These are phyloP conservation scores for Gastracanthus pulcherrimus DNA, from an alignment of 2,888 invertebrate species.

Conservation along the genomic window DNA sequence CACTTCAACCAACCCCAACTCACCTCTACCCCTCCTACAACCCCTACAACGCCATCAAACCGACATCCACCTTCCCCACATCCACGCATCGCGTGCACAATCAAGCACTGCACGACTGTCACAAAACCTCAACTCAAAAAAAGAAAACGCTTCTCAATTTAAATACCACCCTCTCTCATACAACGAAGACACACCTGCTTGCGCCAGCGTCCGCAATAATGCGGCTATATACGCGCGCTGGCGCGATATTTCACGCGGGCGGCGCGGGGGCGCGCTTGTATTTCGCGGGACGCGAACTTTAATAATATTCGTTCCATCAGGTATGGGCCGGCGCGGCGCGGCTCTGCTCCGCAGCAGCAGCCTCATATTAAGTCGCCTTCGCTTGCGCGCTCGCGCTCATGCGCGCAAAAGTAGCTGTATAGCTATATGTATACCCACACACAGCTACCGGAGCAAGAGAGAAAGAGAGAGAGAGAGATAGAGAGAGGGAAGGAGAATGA, in stretches of 20 bases:
- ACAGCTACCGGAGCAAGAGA: neutral
- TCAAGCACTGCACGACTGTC: too few species aligned
- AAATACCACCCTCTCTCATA: constrained; percentile 15
- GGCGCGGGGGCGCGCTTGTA: constrained; percentile 67
- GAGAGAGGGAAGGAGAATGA: constrained; percentile 69
- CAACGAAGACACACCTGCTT: constrained; percentile 22
- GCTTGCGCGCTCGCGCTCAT: constrained; percentile 53
- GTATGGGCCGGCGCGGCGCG: constrained; percentile 71
- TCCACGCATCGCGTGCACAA: too few species aligned
- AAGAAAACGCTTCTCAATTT: constrained; percentile 40
- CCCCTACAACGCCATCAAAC: too few species aligned
- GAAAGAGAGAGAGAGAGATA: constrained; percentile 9
- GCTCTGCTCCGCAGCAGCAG: neutral
- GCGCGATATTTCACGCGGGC: constrained; percentile 74
- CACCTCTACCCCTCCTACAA: too few species aligned
- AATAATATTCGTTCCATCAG: constrained; percentile 78
- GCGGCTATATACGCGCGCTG: constrained; percentile 26
- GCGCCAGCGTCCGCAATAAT: constrained; percentile 33
- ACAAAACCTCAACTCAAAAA: neutral
- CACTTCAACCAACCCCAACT: too few species aligned
- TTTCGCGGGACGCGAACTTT: constrained; percentile 70
- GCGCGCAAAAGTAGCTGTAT: constrained; percentile 45
- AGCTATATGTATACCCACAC: too few species aligned
- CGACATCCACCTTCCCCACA: too few species aligned
- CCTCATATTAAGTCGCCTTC: constrained; percentile 73